Evolutionary conservation across 2,888 invertebrate species (phyloP).

Genomic region (Pilophorus perplexus): DNA sequence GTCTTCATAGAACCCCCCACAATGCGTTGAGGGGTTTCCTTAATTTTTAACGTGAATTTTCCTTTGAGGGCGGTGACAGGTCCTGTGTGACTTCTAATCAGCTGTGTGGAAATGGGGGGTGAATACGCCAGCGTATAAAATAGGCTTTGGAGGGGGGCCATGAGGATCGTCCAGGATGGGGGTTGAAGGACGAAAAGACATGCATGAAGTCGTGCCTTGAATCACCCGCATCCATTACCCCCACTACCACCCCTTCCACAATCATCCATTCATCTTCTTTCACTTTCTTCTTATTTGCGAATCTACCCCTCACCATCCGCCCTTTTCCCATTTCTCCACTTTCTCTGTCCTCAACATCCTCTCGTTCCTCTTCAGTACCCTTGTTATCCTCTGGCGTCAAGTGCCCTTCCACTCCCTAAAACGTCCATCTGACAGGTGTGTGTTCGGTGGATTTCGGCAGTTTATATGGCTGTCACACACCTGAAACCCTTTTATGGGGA

Average conservation of each 20-base stretch:
- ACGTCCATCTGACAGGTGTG: no score
- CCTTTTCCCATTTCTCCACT: not conserved
- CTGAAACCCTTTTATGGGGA: no score
- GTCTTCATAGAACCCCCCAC: no score
- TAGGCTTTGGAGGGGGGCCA: not conserved
- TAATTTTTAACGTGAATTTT: slow-evolving; percentile 21
- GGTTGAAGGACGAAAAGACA: slow-evolving; percentile 8
- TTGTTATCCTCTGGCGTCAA: no score
- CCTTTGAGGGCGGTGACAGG: slow-evolving; percentile 1
- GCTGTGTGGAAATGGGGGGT: slow-evolving; percentile 2
- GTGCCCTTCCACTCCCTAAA: no score
- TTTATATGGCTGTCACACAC: no score
- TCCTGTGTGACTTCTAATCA: slow-evolving; percentile 27
- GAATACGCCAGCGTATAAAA: not conserved
- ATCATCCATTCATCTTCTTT: slow-evolving; percentile 33
- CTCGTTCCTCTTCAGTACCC: no score
- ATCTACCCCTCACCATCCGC: not conserved
- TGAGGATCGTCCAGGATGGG: not conserved
- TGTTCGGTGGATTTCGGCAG: no score
- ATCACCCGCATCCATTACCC: slow-evolving; percentile 36
- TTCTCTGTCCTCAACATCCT: no score
- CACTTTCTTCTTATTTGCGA: slow-evolving; percentile 31
- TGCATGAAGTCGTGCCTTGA: slow-evolving; percentile 32
- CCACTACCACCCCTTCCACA: not conserved
- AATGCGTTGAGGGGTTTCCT: not conserved